Evolutionary conservation across 30 jellyfish, hydroid and myxozoan genomes (phyloP).

Genomic region (Sanderia malayensis): DNA sequence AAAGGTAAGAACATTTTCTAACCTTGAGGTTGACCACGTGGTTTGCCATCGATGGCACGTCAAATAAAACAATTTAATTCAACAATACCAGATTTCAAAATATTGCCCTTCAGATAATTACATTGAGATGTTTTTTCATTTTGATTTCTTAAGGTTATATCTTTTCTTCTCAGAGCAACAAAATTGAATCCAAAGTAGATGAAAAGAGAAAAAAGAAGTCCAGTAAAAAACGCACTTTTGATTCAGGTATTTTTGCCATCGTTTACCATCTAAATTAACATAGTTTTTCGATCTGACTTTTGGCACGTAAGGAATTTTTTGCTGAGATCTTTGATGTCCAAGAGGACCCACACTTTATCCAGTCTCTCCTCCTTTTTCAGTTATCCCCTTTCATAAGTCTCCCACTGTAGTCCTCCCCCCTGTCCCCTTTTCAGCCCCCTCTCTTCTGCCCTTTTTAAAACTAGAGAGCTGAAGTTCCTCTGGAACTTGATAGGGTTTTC

Average conservation of each 20-base stretch:
- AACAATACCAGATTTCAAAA: background rate
- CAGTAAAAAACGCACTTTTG: conserved; percentile 38
- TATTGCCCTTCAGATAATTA: background rate
- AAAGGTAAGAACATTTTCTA: conserved; percentile 1
- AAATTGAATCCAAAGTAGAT: background rate
- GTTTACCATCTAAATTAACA: background rate
- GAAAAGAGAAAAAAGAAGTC: conserved; percentile 23
- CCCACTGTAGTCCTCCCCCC: background rate
- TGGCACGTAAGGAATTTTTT: background rate
- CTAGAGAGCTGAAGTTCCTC: too few species aligned
- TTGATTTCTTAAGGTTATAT: too few species aligned
- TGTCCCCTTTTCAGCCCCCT: background rate
- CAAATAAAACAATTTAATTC: too few species aligned
- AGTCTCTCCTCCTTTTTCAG: background rate
- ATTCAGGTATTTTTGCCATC: conserved; percentile 20
- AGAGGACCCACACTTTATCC: background rate
- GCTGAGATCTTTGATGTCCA: background rate
- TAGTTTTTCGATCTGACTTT: too few species aligned
- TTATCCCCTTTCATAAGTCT: too few species aligned
- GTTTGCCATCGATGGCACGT: background rate
- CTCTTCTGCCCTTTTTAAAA: background rate
- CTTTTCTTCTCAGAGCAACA: background rate
- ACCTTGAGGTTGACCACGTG: background rate
- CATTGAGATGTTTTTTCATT: background rate
- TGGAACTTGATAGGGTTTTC: too few species aligned